These are phyloP conservation scores for Drosophila nannoptera DNA, from an alignment of 1,140 invertebrate species.

Conservation along the genomic window DNA sequence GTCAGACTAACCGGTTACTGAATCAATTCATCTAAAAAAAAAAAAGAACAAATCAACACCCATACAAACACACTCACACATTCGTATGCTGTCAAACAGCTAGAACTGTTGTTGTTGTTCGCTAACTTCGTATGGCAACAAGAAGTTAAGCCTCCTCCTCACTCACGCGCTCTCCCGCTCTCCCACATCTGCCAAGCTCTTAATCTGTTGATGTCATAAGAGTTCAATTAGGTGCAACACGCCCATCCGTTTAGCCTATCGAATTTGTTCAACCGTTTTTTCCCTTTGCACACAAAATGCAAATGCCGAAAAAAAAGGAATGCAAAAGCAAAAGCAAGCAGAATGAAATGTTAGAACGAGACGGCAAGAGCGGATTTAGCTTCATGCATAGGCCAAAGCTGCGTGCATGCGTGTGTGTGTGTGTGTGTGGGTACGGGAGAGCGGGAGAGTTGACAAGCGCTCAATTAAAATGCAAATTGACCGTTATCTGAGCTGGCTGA, in stretches of 20 bases:
- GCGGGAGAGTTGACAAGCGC: slow-evolving; percentile 38
- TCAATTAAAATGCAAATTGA: slow-evolving; percentile 74
- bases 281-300: slow-evolving; percentile 37
- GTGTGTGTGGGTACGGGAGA: slow-evolving; percentile 4
- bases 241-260: slow-evolving; percentile 25
- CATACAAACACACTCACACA: slow-evolving; percentile 2
- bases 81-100: slow-evolving; percentile 25
- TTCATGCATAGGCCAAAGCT: neutral
- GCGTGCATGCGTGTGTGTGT: slow-evolving; percentile 1
- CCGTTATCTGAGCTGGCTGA: slow-evolving; percentile 31
- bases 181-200: slow-evolving; percentile 21
- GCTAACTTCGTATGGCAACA: neutral
- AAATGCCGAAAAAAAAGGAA: slow-evolving; percentile 21
- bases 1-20: slow-evolving; percentile 32
- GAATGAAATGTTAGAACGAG: neutral
- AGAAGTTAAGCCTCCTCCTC: slow-evolving; percentile 18
- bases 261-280: slow-evolving; percentile 46
- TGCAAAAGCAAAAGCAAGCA: slow-evolving; percentile 2
- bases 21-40: slow-evolving; percentile 37
- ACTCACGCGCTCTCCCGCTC: neutral
- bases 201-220: slow-evolving; percentile 60
- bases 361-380: neutral
- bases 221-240: slow-evolving; percentile 61
- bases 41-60: slow-evolving; percentile 34
- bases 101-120: slow-evolving; percentile 25